Evolutionary conservation across 2,797 vertebrate species (phyloP).

Genomic region (Pseudochirops cupreus): DNA sequence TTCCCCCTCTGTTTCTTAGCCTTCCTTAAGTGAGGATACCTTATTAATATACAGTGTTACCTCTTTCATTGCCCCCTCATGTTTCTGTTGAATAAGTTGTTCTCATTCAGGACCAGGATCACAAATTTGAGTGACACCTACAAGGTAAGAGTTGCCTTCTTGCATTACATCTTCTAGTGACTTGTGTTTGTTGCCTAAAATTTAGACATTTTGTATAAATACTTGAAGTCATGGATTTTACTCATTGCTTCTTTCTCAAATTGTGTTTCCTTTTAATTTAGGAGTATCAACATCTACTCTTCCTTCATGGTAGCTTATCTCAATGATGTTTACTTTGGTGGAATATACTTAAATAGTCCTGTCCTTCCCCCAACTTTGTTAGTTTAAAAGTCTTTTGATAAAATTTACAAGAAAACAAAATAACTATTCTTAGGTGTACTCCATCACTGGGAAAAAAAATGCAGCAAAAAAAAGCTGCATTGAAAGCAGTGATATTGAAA

Average conservation of each 20-base stretch:
- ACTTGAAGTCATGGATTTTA: not conserved
- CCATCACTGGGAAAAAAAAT: not conserved
- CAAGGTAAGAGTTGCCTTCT: not conserved
- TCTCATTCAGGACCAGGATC: not conserved
- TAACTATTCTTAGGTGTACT: not conserved
- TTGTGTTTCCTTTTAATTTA: not conserved
- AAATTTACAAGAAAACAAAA: not conserved
- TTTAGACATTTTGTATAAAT: not conserved
- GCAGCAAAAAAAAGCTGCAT: not conserved
- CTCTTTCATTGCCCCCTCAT: not conserved
- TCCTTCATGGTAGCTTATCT: not conserved
- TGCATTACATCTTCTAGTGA: not conserved
- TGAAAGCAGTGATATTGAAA: not conserved
- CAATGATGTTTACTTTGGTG: not conserved
- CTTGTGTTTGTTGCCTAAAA: not conserved
- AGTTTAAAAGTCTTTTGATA: not conserved
- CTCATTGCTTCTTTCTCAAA: not conserved
- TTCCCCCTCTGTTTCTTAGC: not conserved
- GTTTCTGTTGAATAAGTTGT: not conserved
- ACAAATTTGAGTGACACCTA: not conserved
- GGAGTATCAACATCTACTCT: not conserved
- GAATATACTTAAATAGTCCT: not conserved
- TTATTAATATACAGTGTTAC: not conserved
- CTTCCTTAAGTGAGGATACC: not conserved
- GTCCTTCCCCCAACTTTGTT: not conserved